Evolutionary conservation across 1,140 invertebrate species (phyloP), one percentile per base, ranked within the genome.

Genomic region (Antheraea mylitta): DNA sequence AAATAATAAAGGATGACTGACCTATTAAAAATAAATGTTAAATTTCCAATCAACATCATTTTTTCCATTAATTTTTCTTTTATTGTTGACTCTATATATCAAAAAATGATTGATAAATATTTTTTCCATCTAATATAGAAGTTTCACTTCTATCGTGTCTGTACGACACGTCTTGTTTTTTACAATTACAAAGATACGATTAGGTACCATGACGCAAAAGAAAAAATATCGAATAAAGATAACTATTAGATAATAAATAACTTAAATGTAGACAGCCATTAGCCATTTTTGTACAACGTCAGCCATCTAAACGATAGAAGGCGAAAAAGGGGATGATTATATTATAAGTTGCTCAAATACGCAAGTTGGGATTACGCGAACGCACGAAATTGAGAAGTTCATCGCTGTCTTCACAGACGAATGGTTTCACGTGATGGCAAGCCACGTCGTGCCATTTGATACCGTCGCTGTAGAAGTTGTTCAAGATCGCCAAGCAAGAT

Each of bases 381-480:
- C 96, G 95, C 19, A 98, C 97, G 81, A 98, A 98, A 92, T 97
- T 97, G 74, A 98, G 93, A n/a, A 98, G 94, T 91, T 98, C 97
- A 72, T 98, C 97, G 85, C 96, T 97, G 93, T 98, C 97, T 92
- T 98, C 97, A 89, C 97, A 98, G 4, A 98, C 96, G 93, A 98
- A 98, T 2, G 97, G 97, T 91, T 98, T 98, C 68, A 97, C 93
- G 87, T 98, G 97, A 86, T 98, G 96, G 81, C 97, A 98, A 66
- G 97, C 97, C 16, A 98, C 96, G 82, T 98, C 97, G 93, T 98
- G 97, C 96, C 97, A 98, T 89, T 98, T 97, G 77, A 97, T 94
- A 45, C 97, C 97, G 81, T 98, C 97, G 79, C 97, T 96, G 93
- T 98, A 98, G 94, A 98, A 98, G 89, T 98, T 98, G 93, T 98